Base-by-base conservation (phyloP, 2,888 invertebrate species). In the Trichopria drosophilae region DNA sequence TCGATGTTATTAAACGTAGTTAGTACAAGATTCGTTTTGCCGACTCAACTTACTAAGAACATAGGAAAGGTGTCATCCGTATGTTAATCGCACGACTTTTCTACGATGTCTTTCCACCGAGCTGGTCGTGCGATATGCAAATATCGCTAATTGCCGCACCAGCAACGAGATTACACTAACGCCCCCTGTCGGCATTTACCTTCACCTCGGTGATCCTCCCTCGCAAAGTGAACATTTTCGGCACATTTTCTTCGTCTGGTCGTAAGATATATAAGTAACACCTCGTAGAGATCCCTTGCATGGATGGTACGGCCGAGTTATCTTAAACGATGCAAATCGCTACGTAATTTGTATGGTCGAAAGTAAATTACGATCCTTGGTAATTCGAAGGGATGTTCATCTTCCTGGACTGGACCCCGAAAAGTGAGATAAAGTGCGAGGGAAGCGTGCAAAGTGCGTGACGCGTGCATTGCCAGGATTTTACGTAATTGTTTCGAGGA, bases 121-220 rank as follows among this genome's bases (percentile, higher is more conserved):
- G 49, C 43, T 47, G 51, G 49, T 56, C 58, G 57, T 51, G 64
- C 68, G 69, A 69, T 73, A 73, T 73, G 73, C 71, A 72, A 73
- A 73, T 73, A 62, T 60, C 64, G 64, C 71, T 72, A 72, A 73
- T 73, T 73, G 71, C 69, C 63, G 63, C 66, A 65, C 67, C 64
- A 59, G 56, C 63, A 28, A 51, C 64, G 59, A 64, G 60, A 68
- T 72, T 70, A 66, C 71, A 67, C 59, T 60, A 62, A 60, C 58
- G 60, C 51, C 57, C 60, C 60, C 56, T 58, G 59, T 54, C 56
- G 26, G 3, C 9, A 43, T 35, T 47, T 32, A 15, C 53, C 52
- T 51, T 47, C 56, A 50, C 44, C 44, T 45, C 24, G 39, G 37
- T 48, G 51, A 47, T 46, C 32, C 53, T 47, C 35, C 13, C 20